Evolutionary conservation across 2,888 invertebrate species (phyloP).

Genomic region (Andrena camellia): DNA sequence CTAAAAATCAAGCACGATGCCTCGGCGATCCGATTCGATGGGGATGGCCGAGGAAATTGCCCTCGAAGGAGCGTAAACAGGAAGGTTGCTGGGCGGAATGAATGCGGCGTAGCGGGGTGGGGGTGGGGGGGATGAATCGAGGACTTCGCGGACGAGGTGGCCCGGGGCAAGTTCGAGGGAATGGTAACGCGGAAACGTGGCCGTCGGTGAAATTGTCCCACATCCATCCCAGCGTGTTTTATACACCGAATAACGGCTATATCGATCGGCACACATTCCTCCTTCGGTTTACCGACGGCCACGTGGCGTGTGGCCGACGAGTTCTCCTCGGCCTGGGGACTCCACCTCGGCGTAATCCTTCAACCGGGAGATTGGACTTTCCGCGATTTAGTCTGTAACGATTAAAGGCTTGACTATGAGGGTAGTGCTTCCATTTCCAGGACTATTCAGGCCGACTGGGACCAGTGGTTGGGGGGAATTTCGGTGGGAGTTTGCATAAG

Average conservation of each 20-base stretch:
- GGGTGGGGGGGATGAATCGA: not conserved
- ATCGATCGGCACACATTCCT: conserved; percentile 64
- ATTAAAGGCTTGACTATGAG: conserved; percentile 14
- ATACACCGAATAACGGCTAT: conserved; percentile 55
- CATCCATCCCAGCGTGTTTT: conserved; percentile 37
- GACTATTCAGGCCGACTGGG: too few species aligned
- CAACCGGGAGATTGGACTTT: conserved; percentile 40
- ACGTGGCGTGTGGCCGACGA: conserved; percentile 25
- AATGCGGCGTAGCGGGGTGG: not conserved
- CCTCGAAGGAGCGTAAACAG: conserved; percentile 10
- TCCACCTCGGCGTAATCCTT: conserved; percentile 22
- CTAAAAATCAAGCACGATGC: not conserved
- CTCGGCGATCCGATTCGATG: not conserved
- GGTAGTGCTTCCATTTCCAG: not conserved
- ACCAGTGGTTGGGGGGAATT: too few species aligned
- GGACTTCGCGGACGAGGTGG: not conserved
- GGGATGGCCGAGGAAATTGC: conserved; percentile 8
- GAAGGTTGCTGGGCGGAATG: not conserved
- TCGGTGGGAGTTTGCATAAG: too few species aligned
- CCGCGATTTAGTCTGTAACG: conserved; percentile 18
- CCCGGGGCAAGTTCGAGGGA: not conserved
- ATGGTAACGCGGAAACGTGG: conserved; percentile 23
- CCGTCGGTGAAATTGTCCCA: conserved; percentile 27
- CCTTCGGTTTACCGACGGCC: conserved; percentile 21
- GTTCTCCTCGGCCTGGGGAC: conserved; percentile 3